Percentiles rank a stretch among this genome's conserved stretches.
Evolutionary conservation across 2,888 invertebrate genomes (phyloP).

Genomic region (Pseudococcus viburni): DNA sequence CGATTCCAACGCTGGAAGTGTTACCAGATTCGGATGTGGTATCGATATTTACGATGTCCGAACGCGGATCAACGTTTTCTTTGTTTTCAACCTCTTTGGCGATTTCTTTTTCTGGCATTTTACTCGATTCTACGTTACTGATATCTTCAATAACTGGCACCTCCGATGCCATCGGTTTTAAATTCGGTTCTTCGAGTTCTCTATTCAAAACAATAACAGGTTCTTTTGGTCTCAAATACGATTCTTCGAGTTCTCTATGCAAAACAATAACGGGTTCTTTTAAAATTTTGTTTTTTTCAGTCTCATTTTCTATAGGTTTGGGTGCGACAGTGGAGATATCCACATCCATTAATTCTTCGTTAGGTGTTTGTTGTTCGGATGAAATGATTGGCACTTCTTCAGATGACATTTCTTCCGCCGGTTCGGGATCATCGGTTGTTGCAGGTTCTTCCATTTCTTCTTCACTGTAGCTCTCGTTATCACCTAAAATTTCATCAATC

Average conservation of each 20-base stretch:
- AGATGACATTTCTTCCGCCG: background rate
- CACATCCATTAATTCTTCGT: background rate
- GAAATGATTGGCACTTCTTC: background rate
- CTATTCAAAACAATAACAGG: background rate
- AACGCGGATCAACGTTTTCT: conserved; percentile 37
- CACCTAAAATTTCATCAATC: background rate
- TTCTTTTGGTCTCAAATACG: background rate
- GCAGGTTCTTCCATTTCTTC: background rate
- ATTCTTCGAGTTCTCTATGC: background rate
- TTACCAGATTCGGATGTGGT: background rate
- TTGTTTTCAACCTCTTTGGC: background rate
- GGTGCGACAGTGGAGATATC: background rate
- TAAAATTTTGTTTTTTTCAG: background rate
- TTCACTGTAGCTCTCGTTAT: background rate
- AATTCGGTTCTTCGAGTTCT: background rate
- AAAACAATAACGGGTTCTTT: background rate
- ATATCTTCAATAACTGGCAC: background rate
- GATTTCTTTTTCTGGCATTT: background rate
- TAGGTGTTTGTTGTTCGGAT: too few relatives aligned
- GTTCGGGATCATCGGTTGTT: background rate
- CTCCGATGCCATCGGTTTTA: background rate
- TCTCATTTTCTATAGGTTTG: background rate
- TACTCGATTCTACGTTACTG: background rate
- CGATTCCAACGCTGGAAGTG: too few relatives aligned
- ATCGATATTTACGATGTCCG: background rate